phyloP scores from a whole-genome alignment of 2,113 vertebrate species.

The Phocoena sinus region DNA sequence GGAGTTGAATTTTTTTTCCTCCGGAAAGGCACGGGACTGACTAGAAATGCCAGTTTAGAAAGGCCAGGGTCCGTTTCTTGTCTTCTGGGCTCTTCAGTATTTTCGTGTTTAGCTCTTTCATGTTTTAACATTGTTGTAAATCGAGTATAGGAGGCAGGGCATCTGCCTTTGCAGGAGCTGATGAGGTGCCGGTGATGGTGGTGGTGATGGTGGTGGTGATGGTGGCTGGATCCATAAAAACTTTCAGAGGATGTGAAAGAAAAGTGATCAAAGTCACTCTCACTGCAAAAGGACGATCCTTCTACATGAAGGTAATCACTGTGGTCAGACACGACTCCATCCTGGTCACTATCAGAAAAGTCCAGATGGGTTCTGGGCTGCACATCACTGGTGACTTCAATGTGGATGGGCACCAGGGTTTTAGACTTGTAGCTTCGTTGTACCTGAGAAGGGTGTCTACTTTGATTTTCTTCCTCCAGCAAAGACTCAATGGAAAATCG shows the following conservation, averaged over 20 bases:
- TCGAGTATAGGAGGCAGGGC: conserved; percentile 95
- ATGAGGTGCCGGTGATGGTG: conserved; percentile 89
- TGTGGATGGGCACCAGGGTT: conserved; percentile 86
- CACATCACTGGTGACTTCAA: conserved; percentile 86
- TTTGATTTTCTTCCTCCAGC: conserved; percentile 87
- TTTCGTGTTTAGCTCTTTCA: conserved; percentile 90
- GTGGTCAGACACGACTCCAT: conserved; percentile 90
- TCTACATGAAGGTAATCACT: conserved; percentile 94
- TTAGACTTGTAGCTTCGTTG: conserved; percentile 82
- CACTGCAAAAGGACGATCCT: conserved; percentile 96
- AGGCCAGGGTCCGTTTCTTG: conserved; percentile 89
- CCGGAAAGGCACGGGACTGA: conserved; percentile 99
- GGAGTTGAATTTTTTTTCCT: conserved; percentile 91
- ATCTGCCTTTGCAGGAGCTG: conserved; percentile 95
- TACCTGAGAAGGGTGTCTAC: conserved; percentile 81
- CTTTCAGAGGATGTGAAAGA: conserved; percentile 95
- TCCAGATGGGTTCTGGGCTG: conserved; percentile 81
- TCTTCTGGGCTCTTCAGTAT: conserved; percentile 80
- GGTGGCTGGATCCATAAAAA: conserved; percentile 89
- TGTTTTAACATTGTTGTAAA: conserved; percentile 98
- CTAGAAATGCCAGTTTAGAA: conserved; percentile 96
- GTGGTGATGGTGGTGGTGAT: conserved; percentile 90
- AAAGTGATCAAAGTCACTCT: conserved; percentile 96
- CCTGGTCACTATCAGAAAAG: conserved; percentile 94
- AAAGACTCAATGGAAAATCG: conserved; percentile 94